Conservation (phyloP, 2,888 invertebrate genomes). For the Eustalomyia histrio region DNA sequence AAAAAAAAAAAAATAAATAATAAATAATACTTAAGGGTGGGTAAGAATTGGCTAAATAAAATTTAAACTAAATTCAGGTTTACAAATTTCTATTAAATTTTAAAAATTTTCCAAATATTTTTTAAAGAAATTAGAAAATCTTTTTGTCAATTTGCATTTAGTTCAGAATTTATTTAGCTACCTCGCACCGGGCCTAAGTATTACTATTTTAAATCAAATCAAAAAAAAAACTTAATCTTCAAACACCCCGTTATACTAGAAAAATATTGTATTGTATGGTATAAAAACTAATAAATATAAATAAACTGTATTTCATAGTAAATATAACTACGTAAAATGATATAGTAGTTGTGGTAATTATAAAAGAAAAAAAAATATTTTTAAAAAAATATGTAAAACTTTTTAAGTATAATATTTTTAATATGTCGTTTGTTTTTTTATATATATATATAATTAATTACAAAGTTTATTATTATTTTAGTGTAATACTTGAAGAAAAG, state of each 20-base stretch:
- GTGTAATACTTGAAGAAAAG: constrained; percentile 45
- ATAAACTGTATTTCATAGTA: constrained; percentile 20
- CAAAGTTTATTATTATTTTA: constrained; percentile 7
- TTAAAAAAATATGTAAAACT: constrained; percentile 6
- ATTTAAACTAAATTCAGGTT: no score
- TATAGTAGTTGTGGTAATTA: not conserved
- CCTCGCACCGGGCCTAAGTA: no score
- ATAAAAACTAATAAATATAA: constrained; percentile 13
- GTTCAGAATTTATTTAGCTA: no score
- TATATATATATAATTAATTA: not conserved
- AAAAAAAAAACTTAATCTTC: no score
- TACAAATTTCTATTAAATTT: no score
- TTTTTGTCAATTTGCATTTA: no score
- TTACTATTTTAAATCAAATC: no score
- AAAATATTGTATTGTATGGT: not conserved
- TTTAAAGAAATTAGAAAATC: no score
- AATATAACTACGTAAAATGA: constrained; percentile 22
- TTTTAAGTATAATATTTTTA: constrained; percentile 4
- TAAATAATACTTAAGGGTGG: no score
- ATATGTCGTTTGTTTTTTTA: constrained; percentile 9
- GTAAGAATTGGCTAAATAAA: no score
- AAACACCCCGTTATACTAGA: not conserved
- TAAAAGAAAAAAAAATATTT: constrained; percentile 4
- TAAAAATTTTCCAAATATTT: no score
- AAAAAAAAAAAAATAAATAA: not conserved